Base-by-base conservation (phyloP, 1,140 invertebrate genomes). In the Hyles vespertilio region DNA sequence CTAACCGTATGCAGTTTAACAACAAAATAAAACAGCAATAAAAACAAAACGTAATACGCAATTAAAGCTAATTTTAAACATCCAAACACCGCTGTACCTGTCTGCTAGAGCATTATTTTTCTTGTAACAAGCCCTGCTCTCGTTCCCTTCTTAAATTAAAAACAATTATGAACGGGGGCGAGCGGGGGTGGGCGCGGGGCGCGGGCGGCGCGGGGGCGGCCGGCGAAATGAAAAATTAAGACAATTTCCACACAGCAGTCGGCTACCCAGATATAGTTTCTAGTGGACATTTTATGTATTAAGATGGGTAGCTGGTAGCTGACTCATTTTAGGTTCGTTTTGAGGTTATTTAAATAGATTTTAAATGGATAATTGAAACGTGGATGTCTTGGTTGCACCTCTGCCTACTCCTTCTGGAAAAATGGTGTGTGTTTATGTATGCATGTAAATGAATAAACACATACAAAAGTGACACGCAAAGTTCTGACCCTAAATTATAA, bases 221-320 rank as follows among this genome's bases (percentile, higher is more conserved):
- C 60, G 65, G 61, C 73, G 83, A 84, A 78, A 86, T 86, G 81
- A 86, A 86, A 86, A 86, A 86, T 86, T 86, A 86, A 86, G 79
- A 86, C 83, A 86, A 86, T 86, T 86, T 84, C 66, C 80, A 74
- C 77, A 62, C 63, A 72, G 72, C 72, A 74, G 67, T 63, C 36
- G 36, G 5, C 8, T 70, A 70, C 5, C 46, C n/a, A 22, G 46
- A 48, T 48, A 48, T 48, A 48, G 12, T 22, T 48, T 48, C 2
- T 22, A 40, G 36, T 40, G 36, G 36, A 40, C 36, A 40, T 8
- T 8, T 40, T 40, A 40, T 40, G 8, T 40, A 22, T 22, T 22
- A 22, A 22, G 22, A 0, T 22, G 22, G 22, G 22, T 22, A 2
- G 22, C 22, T 22, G 22, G 22, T 22, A 22, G 22, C 22, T 22